Base-by-base conservation (phyloP, 2,888 invertebrate species). In the Zygaena filipendulae region DNA sequence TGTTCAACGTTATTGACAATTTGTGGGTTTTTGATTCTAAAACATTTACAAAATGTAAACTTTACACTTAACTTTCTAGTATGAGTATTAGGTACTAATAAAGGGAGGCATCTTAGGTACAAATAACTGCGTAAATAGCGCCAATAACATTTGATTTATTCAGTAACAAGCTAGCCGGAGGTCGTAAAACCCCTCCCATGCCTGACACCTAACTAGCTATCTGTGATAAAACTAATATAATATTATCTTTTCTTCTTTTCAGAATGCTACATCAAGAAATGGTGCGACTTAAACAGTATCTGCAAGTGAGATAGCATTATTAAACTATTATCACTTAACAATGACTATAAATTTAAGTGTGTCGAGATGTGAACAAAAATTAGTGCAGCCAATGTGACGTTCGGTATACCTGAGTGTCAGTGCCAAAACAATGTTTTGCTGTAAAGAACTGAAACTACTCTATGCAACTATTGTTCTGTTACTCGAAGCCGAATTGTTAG, bases 391-490 rank as follows among this genome's bases (percentile, higher is more conserved):
- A 60, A 70, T 68, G 68, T 75, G 71, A 74, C 66, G 49, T 49
- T 51, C 40, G 46, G 46, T 39, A 37, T 18, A 25, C 16, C 4
- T 6, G 4, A 16, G 16, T 16, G 32, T 33, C 38, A 62, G 77
- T 75, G 70, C 68, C 74, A 74, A 71, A 70, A 77, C 75, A 70
- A 79, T 79, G 79, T 66, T 62, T 70, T 71, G 64, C 67, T 67
- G 68, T 67, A 69, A 62, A 67, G 68, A 68, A 67, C 68, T 74
- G 22, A 71, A 74, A 61, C 52, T 77, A 66, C 60, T 77, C 56
- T 77, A 74, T 47, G 71, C 68, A 36, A 60, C 64, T 52, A 49
- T 75, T 53, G 62, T 77, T 56, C 55, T 79, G 30, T 56, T 77
- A 49, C 58, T 77, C 26, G 69, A 77, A 60, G 67, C 66, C 20